Conservation (phyloP, 2,113 vertebrate species). For the Nesoenas mayeri region DNA sequence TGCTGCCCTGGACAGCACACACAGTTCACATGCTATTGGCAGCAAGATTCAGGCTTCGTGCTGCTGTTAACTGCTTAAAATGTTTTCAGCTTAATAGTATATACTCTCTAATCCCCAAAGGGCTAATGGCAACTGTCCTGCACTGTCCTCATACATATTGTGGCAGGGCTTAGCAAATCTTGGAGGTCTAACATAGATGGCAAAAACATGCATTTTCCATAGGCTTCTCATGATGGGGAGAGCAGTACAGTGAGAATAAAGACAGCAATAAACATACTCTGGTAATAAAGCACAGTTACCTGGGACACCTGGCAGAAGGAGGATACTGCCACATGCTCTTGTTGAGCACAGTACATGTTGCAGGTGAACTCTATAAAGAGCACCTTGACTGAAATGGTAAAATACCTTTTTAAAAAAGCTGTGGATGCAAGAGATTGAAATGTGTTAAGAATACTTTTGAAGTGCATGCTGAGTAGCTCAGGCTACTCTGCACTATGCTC, state of each 20-base stretch:
- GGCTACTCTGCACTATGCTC: background rate
- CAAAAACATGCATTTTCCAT: background rate
- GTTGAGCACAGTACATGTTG: background rate
- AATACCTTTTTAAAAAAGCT: background rate
- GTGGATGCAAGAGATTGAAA: background rate
- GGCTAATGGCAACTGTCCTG: background rate
- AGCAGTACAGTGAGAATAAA: background rate
- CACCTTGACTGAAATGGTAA: background rate
- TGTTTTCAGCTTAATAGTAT: background rate
- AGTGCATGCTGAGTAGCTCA: background rate
- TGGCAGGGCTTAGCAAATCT: background rate
- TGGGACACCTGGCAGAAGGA: constrained; percentile 18
- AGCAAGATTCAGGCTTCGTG: background rate
- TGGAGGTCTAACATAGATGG: background rate
- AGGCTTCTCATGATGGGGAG: background rate
- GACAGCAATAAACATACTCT: constrained; percentile 64
- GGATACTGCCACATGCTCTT: background rate
- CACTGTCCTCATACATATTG: background rate
- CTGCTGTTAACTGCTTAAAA: background rate
- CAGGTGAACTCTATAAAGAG: background rate
- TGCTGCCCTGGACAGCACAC: background rate
- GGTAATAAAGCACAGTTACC: constrained; percentile 67
- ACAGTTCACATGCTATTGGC: background rate
- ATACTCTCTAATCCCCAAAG: background rate
- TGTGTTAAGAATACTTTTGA: background rate